Base-by-base conservation (phyloP, 2,888 invertebrate genomes). In the Aphelenchoides bicaudatus region DNA sequence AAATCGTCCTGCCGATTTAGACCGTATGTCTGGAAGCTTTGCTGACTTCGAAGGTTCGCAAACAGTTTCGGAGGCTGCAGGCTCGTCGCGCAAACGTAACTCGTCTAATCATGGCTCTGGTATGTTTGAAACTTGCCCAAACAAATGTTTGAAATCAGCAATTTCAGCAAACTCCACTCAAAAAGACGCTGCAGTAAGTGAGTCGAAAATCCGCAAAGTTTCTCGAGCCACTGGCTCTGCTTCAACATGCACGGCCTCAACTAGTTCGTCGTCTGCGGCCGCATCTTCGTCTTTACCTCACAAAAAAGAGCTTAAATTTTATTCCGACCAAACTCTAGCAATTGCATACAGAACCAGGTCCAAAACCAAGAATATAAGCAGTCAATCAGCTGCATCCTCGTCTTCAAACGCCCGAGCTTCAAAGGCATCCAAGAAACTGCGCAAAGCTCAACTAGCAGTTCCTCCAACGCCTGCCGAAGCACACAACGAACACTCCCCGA, bases 281-380 rank as follows among this genome's bases (percentile, higher is more conserved):
- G 43, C 21, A 6, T 43, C 43, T 6, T 43, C 43, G 21, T 10
- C 43, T n/a, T 43, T 25, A 10, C 25, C 43, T 8, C 37, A 51
- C 38, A 58, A 47, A 28, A 59, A 46, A 1, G 52, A 68, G 31
- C 30, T 66, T 27, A 50, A 49, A n/a, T 52, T 65, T 56, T 50
- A 70, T 34, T 68, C 61, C 4, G 67, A 71, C 51, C 67, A 68
- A 16, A 39, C 37, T 28, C 25, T 43, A 8, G 43, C 37, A 29
- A 21, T 39, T 21, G 37, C 38, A n/a, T 39, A 37, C 8, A 38
- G 37, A 29, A 51, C 52, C 6, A 6, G 52, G 6, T 51, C 52
- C n/a, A 25, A 43, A 19, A 43, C 10, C 43, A 43, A 43, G 23
- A 19, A 25, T 8, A 10, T 25, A 25, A 8, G 21, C 43, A 6